Evolutionary conservation across 1,140 invertebrate species (phyloP).

Genomic region (Aphelenchoides besseyi): DNA sequence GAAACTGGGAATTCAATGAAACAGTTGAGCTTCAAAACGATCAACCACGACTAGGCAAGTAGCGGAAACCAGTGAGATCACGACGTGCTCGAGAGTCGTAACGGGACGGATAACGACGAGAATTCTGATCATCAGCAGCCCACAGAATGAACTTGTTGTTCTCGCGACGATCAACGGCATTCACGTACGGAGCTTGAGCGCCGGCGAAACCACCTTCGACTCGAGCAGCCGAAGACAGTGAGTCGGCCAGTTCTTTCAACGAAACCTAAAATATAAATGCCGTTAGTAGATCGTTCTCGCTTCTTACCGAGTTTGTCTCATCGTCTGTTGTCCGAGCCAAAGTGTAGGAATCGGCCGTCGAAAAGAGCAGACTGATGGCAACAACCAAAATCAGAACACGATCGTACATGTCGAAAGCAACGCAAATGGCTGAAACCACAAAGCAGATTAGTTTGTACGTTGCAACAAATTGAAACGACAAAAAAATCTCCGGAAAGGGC

Average conservation of each 20-base stretch:
- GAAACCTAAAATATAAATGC: not conserved
- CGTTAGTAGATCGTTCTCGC: not conserved
- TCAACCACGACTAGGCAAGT: not conserved
- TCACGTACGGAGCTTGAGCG: not conserved
- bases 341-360: not conserved
- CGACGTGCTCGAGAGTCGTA: not conserved
- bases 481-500: not conserved
- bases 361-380: not conserved
- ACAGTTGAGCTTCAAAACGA: not conserved
- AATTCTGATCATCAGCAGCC: not conserved
- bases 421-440: not conserved
- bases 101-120: not conserved
- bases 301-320: not conserved
- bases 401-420: not conserved
- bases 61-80: not conserved
- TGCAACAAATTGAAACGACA: not conserved
- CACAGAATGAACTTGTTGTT: not conserved
- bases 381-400: not conserved
- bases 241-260: not conserved
- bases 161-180: not conserved
- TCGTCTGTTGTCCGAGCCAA: not conserved
- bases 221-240: not conserved
- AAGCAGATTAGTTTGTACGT: not conserved
- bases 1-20: not conserved
- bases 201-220: not conserved